Evolutionary conservation across 1,140 invertebrate species (phyloP).

Genomic region (Cotesia vestalis): DNA sequence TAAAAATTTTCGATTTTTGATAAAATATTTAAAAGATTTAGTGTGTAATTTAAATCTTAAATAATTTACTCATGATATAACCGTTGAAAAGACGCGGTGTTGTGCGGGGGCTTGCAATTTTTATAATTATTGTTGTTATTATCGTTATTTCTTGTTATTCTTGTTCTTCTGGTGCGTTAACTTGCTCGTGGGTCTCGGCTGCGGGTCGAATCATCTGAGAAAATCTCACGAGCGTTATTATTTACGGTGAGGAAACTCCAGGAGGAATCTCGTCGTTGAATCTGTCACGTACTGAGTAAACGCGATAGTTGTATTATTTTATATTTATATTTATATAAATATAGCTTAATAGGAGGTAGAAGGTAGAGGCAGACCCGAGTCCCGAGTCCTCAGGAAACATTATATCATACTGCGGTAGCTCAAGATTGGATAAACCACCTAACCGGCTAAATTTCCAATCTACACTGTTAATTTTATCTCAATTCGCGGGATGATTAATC

Average conservation of each 20-base stretch:
- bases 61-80: no score
- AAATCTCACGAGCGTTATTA: constrained; percentile 42
- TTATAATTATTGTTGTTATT: no score
- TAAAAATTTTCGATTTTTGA: no score
- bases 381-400: not conserved
- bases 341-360: constrained; percentile 5
- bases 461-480: no score
- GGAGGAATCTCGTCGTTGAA: constrained; percentile 40
- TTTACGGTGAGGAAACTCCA: constrained; percentile 39
- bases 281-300: constrained; percentile 41
- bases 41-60: no score
- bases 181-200: constrained; percentile 29
- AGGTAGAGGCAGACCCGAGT: not conserved
- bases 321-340: constrained; percentile 22
- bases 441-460: no score
- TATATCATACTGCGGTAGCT: constrained; percentile 2
- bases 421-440: no score
- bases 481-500: no score
- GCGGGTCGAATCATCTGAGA: constrained; percentile 41
- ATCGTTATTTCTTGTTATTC: constrained; percentile 11
- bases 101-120: no score
- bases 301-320: constrained; percentile 33
- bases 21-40: no score
- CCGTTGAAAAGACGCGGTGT: no score
- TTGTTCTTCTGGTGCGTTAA: constrained; percentile 31